Evolutionary conservation across 2,113 vertebrate species (phyloP), one percentile per base, ranked within the genome.

Genomic region (Lamprotornis superbus): DNA sequence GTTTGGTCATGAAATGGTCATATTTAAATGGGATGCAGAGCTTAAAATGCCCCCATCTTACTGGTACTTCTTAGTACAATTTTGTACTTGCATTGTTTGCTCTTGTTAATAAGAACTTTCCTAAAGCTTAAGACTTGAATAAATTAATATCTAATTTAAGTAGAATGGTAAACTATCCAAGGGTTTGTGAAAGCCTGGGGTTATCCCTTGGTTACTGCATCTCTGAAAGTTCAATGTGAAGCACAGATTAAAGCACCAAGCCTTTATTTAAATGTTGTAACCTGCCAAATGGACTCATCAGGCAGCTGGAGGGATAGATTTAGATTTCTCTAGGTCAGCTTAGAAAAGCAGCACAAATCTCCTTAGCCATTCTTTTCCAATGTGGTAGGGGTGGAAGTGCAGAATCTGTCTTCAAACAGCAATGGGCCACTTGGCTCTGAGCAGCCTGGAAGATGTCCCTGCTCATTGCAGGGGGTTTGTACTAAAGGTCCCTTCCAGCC

Each of bases 121-220:
- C 46, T 39, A 69, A 85, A 61, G 76, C 74, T 77, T 69, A 50
- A 82, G 53, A 65, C 46, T 44, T 57, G 84, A 95, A 90, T 94
- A 87, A 92, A 84, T 82, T 31, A 89, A 93, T 96, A 57, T 57
- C 82, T 87, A 81, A 77, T 85, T 73, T 52, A 82, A 89, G 83
- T 52, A 71, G 76, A 80, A 90, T 28, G 39, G 76, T 87, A 94
- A 92, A 94, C 65, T 60, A 2, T 40, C n/a, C 6, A 37, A 79
- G 56, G 73, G 53, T 87, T 56, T 68, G n/a, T 76, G 49, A 73
- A 18, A 60, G 61, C 78, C 86, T 82, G 57, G 14, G 56, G 61
- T 84, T 84, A 79, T 75, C 20, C 2, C 1, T n/a, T 71, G 60
- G 61, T 91, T 91, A 25, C 39, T 67, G 15, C 16, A n/a, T 21